Base-by-base conservation (phyloP, 2,113 vertebrate species). In the Hippocampus mohnikei region DNA sequence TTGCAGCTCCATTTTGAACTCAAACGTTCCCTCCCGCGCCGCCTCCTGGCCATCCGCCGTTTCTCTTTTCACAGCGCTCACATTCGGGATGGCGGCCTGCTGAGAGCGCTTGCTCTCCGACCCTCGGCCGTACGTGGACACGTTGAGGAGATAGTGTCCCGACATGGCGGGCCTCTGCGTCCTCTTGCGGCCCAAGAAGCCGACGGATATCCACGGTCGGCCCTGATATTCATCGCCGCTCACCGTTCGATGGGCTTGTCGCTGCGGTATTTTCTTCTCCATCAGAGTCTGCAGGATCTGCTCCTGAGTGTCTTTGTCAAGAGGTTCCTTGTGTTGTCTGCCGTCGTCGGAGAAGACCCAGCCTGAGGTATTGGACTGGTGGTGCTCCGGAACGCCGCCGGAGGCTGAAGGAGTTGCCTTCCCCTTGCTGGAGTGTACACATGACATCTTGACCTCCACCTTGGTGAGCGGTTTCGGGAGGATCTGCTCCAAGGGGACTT, bases 111-210 rank as follows among this genome's bases (percentile, higher is more conserved):
- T 94, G 62, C 91, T 93, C 82, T 98, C 96, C 0, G 96, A 89
- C n/a, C 94, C 95, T 5, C 95, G 91, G 10, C 97, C 96, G 0
- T 99, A 99, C 0, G 96, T 98, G 75, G 97, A 97, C 75, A 97
- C 91, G 69, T 99, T 99, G 61, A 99, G 95, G 83, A 99, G 94
- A 56, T 99, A 99, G 68, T 99, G 97, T 16, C 97, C 97, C 0
- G 94, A 94, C 96, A 99, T 96, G 3, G 97, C 97, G 7, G 97
- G 97, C 82, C 91, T 94, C 42, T 94, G 92, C 7, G 90, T 91
- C 70, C 89, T 87, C 90, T 94, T 94, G 21, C 95, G 94, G 68
- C 95, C 92, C 62, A 91, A 84, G 85, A 96, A 94, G 3, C 96
- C 95, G 52, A 95, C 85, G 60, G 91, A 79, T 53, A 94, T 93